phyloP scores from a whole-genome alignment of 2,888 invertebrate species.

The Chloromyia formosa region DNA sequence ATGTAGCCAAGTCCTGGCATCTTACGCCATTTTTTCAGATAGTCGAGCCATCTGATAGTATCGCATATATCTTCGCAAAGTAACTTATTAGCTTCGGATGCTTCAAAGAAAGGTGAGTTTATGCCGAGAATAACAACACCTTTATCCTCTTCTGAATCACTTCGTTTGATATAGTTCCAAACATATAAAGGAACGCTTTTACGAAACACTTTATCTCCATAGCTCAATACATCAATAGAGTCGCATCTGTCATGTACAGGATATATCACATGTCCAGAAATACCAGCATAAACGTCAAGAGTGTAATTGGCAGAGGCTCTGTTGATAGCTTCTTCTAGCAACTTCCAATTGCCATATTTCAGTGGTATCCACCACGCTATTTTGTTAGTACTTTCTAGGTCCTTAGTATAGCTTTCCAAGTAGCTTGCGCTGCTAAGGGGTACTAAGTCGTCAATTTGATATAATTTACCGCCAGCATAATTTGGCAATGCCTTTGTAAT shows the following conservation, averaged over 20 bases:
- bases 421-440: background rate
- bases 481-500: too few relatives aligned
- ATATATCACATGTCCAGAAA: conserved; percentile 21
- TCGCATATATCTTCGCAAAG: conserved; percentile 33
- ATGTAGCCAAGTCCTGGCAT: conserved; percentile 27
- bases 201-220: background rate
- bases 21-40: background rate
- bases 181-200: conserved; percentile 23
- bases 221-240: background rate
- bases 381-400: background rate
- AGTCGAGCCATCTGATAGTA: conserved; percentile 12
- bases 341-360: conserved; percentile 29
- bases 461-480: too few relatives aligned
- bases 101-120: conserved; percentile 34
- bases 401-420: background rate
- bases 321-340: background rate
- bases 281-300: conserved; percentile 27
- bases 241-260: background rate
- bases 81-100: background rate
- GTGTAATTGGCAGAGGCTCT: background rate
- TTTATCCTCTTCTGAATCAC: background rate
- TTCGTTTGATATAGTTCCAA: conserved; percentile 23
- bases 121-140: conserved; percentile 36
- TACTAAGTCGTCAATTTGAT: too few relatives aligned
- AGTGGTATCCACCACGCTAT: conserved; percentile 17